These are phyloP conservation scores for Grapholita molesta DNA, from an alignment of 1,140 invertebrate genomes.

Conservation along the genomic window DNA sequence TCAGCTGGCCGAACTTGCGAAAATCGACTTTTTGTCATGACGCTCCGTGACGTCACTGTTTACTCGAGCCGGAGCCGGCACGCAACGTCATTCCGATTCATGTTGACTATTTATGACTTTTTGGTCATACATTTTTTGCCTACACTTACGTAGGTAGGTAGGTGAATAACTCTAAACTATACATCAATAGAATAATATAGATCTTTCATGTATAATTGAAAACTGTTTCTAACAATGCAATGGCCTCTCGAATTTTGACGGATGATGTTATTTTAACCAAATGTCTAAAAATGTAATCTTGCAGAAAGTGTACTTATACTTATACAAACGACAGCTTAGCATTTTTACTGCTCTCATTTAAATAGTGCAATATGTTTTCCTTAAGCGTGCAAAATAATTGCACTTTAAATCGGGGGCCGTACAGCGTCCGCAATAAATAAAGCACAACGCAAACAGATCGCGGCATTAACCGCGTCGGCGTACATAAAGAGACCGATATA, in stretches of 20 bases:
- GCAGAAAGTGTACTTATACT: not conserved
- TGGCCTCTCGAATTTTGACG: no score
- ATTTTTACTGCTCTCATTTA: conserved; percentile 40
- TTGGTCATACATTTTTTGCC: not conserved
- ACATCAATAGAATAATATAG: no score
- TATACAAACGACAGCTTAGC: conserved; percentile 28
- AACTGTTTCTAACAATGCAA: no score
- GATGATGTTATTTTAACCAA: not conserved
- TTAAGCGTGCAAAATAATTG: conserved; percentile 70
- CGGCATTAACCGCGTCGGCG: conserved; percentile 73
- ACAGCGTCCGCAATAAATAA: conserved; percentile 72
- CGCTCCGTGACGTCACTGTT: conserved; percentile 76
- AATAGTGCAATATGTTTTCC: conserved; percentile 66
- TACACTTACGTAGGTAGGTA: not conserved
- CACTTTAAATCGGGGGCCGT: conserved; percentile 67
- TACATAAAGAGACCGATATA: conserved; percentile 77
- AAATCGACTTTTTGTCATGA: conserved; percentile 78
- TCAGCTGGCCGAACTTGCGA: conserved; percentile 75
- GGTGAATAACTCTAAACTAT: no score
- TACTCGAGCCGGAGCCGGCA: conserved; percentile 54
- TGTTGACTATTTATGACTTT: conserved; percentile 19
- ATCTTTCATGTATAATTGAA: no score
- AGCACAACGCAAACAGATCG: conserved; percentile 75
- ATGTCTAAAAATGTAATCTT: not conserved
- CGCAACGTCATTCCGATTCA: conserved; percentile 30